Evolutionary conservation across 2,888 invertebrate genomes (phyloP), one percentile per base, ranked within the genome.

Genomic region (Magallana nippona): DNA sequence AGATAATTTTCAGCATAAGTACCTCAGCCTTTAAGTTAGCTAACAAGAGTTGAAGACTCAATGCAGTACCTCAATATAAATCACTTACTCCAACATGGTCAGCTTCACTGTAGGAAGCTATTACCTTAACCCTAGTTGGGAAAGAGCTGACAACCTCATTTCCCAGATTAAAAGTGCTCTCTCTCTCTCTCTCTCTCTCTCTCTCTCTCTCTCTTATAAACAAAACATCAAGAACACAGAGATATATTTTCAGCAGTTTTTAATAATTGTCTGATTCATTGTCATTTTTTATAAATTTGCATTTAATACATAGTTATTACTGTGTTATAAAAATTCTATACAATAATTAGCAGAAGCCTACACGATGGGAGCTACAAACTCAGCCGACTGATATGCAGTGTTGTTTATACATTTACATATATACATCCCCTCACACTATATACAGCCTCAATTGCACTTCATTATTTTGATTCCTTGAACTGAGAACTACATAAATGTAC

Each of bases 291-390:
- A 71, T 71, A 71, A 44, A 71, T 71, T 71, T 71, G 71, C 71
- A 71, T 71, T 71, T 32, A 71, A 71, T 71, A 71, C 71, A 71
- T 15, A 71, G 71, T 71, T 71, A 71, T 71, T 71, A 71, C 32
- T 71, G 56, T 78, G 56, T 55, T 78, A 78, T 44, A 78, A 55
- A 78, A 55, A n/a, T 78, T 78, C 78, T 78, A 56, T 78, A 78
- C 78, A 78, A n/a, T 78, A 78, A 55, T 55, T 44, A 78, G 78
- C 78, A 78, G 55, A 78, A n/a, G 56, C 56, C 55, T 55, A 78
- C 78, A 55, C 55, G 55, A 22, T 44, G 32, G n/a, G 56, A 19
- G 56, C 78, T 78, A 78, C 78, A 78, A 11, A 78, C 78, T 44
- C 27, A 19, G 56, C 78, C 55, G 17, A 10, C 22, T 55, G 55